Evolutionary conservation across 2,888 invertebrate genomes (phyloP).

Genomic region (Stegophylla sp.): DNA sequence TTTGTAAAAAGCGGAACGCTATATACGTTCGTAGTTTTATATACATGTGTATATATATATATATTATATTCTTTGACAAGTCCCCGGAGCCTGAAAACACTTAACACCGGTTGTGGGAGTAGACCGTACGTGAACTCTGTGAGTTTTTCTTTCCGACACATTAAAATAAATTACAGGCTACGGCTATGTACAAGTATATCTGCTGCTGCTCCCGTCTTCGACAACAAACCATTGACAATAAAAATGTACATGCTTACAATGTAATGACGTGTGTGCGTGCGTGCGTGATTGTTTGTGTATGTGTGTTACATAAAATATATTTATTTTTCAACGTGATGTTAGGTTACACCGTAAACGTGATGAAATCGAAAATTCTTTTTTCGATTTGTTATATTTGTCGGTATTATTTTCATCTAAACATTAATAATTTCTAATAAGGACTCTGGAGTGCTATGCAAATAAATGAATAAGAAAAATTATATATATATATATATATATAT

Average conservation of each 20-base stretch:
- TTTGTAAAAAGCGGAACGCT: background rate
- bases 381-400: background rate
- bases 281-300: background rate
- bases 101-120: slow-evolving; percentile 46
- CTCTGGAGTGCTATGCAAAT: too few species aligned
- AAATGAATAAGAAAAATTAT: too few species aligned
- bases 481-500: too few species aligned
- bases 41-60: background rate
- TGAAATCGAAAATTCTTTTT: background rate
- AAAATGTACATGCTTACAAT: background rate
- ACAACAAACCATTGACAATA: slow-evolving; percentile 35
- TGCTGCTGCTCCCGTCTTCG: background rate
- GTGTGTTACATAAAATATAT: background rate
- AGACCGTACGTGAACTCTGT: slow-evolving; percentile 12
- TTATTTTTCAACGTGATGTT: background rate
- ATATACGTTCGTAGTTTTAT: slow-evolving; percentile 7
- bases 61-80: slow-evolving; percentile 39
- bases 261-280: background rate
- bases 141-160: slow-evolving; percentile 52
- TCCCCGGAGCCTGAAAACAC: slow-evolving; percentile 52
- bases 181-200: background rate
- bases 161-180: slow-evolving; percentile 51
- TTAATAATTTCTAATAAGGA: too few species aligned
- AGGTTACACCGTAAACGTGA: background rate
- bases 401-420: background rate